A percentile compares a stretch with the other conserved stretches of the same genome.
Conservation (phyloP, 2,888 invertebrate species). For the Ennomos erosarius region DNA sequence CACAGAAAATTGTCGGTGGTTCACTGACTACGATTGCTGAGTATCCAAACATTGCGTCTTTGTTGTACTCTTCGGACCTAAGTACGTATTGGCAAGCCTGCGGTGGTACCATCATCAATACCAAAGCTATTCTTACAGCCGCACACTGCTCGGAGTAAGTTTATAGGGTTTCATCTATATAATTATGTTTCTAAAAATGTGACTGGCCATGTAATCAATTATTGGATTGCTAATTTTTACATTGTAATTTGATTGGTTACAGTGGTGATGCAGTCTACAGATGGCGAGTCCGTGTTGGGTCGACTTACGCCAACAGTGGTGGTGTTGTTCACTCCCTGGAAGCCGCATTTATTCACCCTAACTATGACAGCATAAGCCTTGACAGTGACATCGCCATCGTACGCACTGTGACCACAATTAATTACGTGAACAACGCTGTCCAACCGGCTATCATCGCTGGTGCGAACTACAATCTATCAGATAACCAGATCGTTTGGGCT, state of each 20-base stretch:
- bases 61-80: conserved; percentile 26
- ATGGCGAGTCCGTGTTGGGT: conserved; percentile 49
- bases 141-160: conserved; percentile 49
- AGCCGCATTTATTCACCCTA: conserved; percentile 15
- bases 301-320: conserved; percentile 47
- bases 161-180: too few relatives aligned
- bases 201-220: too few relatives aligned
- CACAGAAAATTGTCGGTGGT: conserved; percentile 51
- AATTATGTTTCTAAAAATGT: too few relatives aligned
- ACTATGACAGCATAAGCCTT: conserved; percentile 9
- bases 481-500: conserved; percentile 58
- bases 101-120: conserved; percentile 6
- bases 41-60: conserved; percentile 12
- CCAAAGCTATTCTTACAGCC: conserved; percentile 36
- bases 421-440: conserved; percentile 39
- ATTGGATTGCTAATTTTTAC: too few relatives aligned
- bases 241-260: neutral
- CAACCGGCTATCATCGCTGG: conserved; percentile 53
- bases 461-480: conserved; percentile 52
- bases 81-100: neutral
- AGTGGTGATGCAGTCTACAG: conserved; percentile 28
- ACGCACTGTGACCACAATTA: conserved; percentile 40
- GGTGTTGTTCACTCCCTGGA: conserved; percentile 32
- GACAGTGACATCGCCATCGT: conserved; percentile 58
- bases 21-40: conserved; percentile 38